Base-by-base conservation (phyloP, 1,140 invertebrate genomes). In the Drosophila repleta region DNA sequence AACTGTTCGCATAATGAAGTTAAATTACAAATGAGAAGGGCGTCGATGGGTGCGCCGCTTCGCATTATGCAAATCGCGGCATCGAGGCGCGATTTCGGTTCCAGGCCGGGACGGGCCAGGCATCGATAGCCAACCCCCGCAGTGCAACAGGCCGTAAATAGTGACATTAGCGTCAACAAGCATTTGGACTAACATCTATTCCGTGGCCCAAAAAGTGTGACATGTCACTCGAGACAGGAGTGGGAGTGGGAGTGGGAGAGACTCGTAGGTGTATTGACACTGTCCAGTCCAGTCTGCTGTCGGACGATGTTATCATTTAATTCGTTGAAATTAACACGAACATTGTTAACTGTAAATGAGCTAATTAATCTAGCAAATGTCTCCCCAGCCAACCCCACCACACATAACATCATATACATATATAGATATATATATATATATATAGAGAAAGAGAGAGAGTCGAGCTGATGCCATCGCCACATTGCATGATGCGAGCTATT, bases 301-400 rank as follows among this genome's bases (percentile, higher is more conserved):
- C 13, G 49, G 35, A 18, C 48, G 82, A 79, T 87, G 78, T 90
- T 91, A 91, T 91, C 90, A 84, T 90, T 91, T 91, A 91, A 91
- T 91, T 91, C 90, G 70, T 81, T 67, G 77, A 90, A 91, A 91
- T 91, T 91, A 91, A 91, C 90, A 90, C 90, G 85, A 90, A 91
- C 90, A 91, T 91, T 91, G 90, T 91, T 87, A 76, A 68, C 79
- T 43, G 60, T 88, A 91, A 91, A 91, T 90, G 90, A 87, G 85
- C 71, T 91, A 91, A 91, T 91, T 91, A 91, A 91, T 91, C 90
- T 87, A 83, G 62, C 74, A 77, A 90, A 84, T 52, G 63, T 53
- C 62, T 67, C 57, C 63, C 73, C 57, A 51, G 56, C 18, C 26
- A 15, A 6, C n/a, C 8, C n/a, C 11, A 5, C 15, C 51, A 2